Conservation (phyloP, 2,888 invertebrate species). For the Clostera curtula region DNA sequence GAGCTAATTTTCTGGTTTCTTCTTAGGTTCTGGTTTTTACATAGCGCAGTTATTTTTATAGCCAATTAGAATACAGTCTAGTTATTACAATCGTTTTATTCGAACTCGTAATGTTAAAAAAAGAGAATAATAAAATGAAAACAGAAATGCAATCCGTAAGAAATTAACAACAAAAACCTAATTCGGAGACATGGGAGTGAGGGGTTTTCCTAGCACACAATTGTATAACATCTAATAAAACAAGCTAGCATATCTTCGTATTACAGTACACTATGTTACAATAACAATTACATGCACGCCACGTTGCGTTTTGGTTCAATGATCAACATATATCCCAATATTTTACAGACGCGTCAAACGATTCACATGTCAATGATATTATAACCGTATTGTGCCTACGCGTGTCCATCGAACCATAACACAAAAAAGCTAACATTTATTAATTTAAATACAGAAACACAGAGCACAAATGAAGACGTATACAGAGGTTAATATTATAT, state of each 20-base stretch:
- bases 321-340: conserved; percentile 34
- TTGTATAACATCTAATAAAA: conserved; percentile 62
- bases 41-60: conserved; percentile 22
- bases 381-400: conserved; percentile 30
- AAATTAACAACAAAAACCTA: conserved; percentile 41
- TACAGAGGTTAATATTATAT: conserved; percentile 64
- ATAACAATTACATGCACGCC: conserved; percentile 69
- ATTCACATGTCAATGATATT: conserved; percentile 23
- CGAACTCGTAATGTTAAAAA: conserved; percentile 25
- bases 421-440: conserved; percentile 72
- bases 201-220: conserved; percentile 62
- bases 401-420: conserved; percentile 69
- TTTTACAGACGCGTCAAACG: conserved; percentile 31
- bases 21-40: conserved; percentile 14
- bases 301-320: conserved; percentile 72
- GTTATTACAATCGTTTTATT: conserved; percentile 19
- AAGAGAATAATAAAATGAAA: conserved; percentile 32
- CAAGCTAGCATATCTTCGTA: conserved; percentile 66
- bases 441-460: conserved; percentile 63
- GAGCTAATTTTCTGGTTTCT: conserved; percentile 30
- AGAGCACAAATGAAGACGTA: conserved; percentile 73
- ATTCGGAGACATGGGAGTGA: conserved; percentile 53
- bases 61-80: conserved; percentile 40
- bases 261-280: conserved; percentile 68
- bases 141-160: conserved; percentile 29